phyloP scores from a whole-genome alignment of 1,140 invertebrate genomes.

The Idris sp. region DNA sequence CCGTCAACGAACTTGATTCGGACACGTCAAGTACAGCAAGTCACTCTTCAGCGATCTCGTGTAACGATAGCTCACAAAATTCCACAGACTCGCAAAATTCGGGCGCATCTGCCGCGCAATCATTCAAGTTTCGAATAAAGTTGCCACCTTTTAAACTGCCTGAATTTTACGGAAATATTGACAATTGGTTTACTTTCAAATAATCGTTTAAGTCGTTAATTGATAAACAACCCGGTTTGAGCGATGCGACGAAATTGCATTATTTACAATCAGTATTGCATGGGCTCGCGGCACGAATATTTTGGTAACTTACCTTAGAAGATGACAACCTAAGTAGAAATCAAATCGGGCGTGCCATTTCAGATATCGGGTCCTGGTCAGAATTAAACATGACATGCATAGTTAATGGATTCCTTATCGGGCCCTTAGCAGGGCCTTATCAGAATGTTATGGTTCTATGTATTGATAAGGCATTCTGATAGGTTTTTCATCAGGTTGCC shows the following conservation, averaged over 20 bases:
- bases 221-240: neutral
- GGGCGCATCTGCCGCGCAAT: too few species aligned
- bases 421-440: neutral
- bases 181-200: neutral
- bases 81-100: too few species aligned
- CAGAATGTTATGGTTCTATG: neutral
- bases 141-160: neutral
- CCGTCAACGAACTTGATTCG: too few species aligned
- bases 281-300: neutral
- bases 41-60: too few species aligned
- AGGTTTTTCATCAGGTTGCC: neutral
- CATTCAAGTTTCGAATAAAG: too few species aligned
- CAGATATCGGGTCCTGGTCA: neutral
- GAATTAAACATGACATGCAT: neutral
- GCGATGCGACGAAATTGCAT: neutral
- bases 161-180: neutral
- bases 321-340: slow-evolving; percentile 5
- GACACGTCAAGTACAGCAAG: too few species aligned
- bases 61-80: too few species aligned
- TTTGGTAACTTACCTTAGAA: neutral
- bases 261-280: neutral
- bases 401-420: neutral
- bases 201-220: neutral
- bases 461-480: neutral
- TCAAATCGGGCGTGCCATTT: slow-evolving; percentile 4